phyloP scores from a whole-genome alignment of 2,888 invertebrate species.

The Drosophila anomelani region DNA sequence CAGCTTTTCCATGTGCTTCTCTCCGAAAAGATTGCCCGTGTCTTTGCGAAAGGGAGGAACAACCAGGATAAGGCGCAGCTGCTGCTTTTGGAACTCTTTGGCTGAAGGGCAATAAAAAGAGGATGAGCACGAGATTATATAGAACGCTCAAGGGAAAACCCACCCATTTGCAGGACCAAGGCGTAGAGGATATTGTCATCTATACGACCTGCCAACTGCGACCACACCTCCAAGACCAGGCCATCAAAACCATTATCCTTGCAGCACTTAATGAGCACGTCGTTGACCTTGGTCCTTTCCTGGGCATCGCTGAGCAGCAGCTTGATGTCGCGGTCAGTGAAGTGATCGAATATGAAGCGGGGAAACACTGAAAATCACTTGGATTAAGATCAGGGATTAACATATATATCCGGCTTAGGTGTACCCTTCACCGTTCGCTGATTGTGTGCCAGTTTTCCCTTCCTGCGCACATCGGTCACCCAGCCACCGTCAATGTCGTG shows the following conservation, averaged over 20 bases:
- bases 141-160: not conserved
- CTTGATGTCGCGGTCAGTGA: constrained; percentile 91
- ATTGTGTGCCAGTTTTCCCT: constrained; percentile 58
- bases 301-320: constrained; percentile 89
- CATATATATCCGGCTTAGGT: not conserved
- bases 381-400: not conserved
- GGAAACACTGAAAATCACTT: constrained; percentile 90
- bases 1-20: constrained; percentile 91
- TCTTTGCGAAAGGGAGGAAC: constrained; percentile 89
- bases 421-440: constrained; percentile 57
- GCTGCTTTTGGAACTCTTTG: constrained; percentile 86
- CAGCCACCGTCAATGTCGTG: constrained; percentile 95
- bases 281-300: constrained; percentile 88
- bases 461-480: constrained; percentile 89
- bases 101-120: constrained; percentile 81
- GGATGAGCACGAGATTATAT: too few relatives aligned
- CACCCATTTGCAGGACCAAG: constrained; percentile 87
- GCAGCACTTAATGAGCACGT: constrained; percentile 89
- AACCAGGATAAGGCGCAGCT: constrained; percentile 89
- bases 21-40: constrained; percentile 88
- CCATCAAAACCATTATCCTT: constrained; percentile 94
- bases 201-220: constrained; percentile 90
- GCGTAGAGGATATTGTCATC: constrained; percentile 86
- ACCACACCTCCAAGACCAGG: constrained; percentile 95
- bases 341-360: constrained; percentile 94